These are phyloP conservation scores for Sepioteuthis lessoniana DNA, from an alignment of 2,888 invertebrate species.

Conservation along the genomic window DNA sequence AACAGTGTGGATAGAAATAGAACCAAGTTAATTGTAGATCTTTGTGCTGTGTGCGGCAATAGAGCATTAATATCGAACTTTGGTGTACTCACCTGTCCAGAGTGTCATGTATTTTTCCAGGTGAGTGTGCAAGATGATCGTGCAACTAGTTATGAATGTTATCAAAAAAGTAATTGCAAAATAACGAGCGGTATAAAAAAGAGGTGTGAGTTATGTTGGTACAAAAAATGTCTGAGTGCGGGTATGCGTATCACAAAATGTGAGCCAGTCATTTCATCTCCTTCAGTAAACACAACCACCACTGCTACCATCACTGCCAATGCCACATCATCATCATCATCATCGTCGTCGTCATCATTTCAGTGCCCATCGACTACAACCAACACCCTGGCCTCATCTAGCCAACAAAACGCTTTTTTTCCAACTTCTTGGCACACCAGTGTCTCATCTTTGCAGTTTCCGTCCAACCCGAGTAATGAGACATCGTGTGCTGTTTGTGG, in stretches of 20 bases:
- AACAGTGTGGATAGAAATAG: not conserved
- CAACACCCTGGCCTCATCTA: not conserved
- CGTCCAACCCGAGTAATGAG: not conserved
- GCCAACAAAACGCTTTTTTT: not conserved
- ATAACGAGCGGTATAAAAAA: constrained; percentile 73
- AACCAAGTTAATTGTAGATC: not conserved
- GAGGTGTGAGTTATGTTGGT: constrained; percentile 72
- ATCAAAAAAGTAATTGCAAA: constrained; percentile 57
- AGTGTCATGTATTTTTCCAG: constrained; percentile 42
- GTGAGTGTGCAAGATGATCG: not conserved
- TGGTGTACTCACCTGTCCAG: not conserved
- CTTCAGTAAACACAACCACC: no score
- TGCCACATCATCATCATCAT: not conserved
- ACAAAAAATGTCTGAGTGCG: constrained; percentile 70
- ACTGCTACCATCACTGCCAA: not conserved
- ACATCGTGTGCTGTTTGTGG: not conserved
- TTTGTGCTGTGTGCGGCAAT: constrained; percentile 34
- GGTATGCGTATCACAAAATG: constrained; percentile 64
- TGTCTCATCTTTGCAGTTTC: not conserved
- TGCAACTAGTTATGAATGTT: not conserved
- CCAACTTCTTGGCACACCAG: not conserved
- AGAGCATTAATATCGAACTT: not conserved
- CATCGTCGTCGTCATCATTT: not conserved
- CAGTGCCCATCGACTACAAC: not conserved
- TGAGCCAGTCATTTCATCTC: not conserved